Percentiles rank a stretch among this genome's conserved stretches.
phyloP scores from a whole-genome alignment of 2,888 invertebrate species.

The Coenonympha glycerion region DNA sequence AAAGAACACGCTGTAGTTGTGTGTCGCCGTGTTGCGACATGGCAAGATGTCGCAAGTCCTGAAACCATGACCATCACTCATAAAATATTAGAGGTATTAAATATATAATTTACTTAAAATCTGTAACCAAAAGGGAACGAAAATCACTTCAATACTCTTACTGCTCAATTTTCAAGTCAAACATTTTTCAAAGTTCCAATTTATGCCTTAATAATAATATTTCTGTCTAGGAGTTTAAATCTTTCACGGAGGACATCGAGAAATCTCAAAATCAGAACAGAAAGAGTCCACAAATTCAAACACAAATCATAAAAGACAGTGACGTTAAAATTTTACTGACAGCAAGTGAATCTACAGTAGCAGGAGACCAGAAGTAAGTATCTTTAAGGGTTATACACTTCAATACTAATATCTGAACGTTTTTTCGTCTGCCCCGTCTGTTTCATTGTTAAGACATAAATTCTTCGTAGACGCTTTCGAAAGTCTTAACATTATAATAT shows the following conservation, averaged over 20 bases:
- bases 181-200: no score
- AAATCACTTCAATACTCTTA: no score
- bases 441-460: no score
- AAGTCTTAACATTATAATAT: no score
- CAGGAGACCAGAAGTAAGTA: constrained; percentile 46
- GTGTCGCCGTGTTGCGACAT: constrained; percentile 42
- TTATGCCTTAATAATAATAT: no score
- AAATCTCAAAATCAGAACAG: neutral
- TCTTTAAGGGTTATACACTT: no score
- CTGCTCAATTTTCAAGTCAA: no score
- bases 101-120: neutral
- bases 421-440: no score
- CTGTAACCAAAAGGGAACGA: no score
- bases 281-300: neutral
- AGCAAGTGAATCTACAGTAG: constrained; percentile 30
- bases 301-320: constrained; percentile 33
- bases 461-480: no score
- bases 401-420: no score
- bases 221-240: constrained; percentile 35
- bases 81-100: constrained; percentile 44
- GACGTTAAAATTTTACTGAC: constrained; percentile 42
- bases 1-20: constrained; percentile 36
- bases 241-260: constrained; percentile 19
- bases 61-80: constrained; percentile 36
- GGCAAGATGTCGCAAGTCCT: constrained; percentile 39